Base-by-base conservation (phyloP, 2,888 invertebrate species). In the Leptura quadrifasciata region DNA sequence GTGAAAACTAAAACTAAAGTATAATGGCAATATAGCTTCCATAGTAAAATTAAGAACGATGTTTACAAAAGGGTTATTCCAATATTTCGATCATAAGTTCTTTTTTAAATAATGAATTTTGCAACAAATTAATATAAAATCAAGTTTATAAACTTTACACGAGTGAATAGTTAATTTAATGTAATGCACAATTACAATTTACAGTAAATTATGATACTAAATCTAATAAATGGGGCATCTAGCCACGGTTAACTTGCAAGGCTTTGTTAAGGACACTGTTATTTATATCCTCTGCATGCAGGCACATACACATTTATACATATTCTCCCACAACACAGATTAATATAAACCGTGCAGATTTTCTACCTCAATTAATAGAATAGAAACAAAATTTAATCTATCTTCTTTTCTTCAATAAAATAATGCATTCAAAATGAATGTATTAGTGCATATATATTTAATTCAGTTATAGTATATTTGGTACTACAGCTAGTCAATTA, bases 151-250 rank as follows among this genome's bases (percentile, higher is more conserved):
- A 47, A n/a, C n/a, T 47, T 47, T 39, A 2, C 12, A 12, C 39
- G 1, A 12, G 47, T 47, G 47, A n/a, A n/a, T 47, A 15, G 47
- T 47, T n/a, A 47, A 4, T 47, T n/a, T n/a, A 47, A 47, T 47
- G 6, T 5, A 47, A 47, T 47, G 5, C 15, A 17, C 47, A 47
- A 47, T 3, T n/a, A 15, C 12, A 47, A 47, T 47, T 47, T 47
- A n/a, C n/a, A 47, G 47, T 47, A 47, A 47, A 47, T 47, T 47
- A 17, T n/a, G 47, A 12, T n/a, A 12, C 47, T 47, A 47, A 47
- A 47, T 47, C 47, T 47, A 47, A 47, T 47, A 47, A 47, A 47
- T 47, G 47, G n/a, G 47, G n/a, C 47, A 47, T 12, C 47, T 47
- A 47, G 4, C n/a, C 5, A n/a, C 47, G 47, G 12, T n/a, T 47